These are phyloP conservation scores for Myotis myotis DNA, from an alignment of 2,797 vertebrate genomes.

Conservation along the genomic window DNA sequence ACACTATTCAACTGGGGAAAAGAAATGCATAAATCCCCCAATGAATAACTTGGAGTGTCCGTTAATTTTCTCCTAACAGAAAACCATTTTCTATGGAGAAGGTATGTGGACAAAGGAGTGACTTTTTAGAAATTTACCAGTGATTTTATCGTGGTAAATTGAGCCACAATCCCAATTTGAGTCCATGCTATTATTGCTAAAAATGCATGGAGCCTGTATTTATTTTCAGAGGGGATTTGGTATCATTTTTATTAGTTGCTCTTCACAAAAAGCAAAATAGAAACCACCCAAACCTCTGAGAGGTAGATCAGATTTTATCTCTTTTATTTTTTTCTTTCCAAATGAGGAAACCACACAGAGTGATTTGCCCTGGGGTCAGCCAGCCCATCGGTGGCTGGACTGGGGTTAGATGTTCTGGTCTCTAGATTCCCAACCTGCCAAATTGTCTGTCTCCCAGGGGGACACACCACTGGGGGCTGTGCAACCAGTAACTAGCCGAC, in stretches of 20 bases:
- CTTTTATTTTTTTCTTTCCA: not conserved
- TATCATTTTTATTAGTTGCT: conserved; percentile 78
- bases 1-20: not conserved
- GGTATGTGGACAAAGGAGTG: conserved; percentile 64
- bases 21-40: not conserved
- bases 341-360: conserved; percentile 62
- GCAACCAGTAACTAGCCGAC: not conserved
- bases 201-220: conserved; percentile 68
- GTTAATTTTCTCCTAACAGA: conserved; percentile 44
- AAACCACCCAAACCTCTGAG: conserved; percentile 66
- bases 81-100: conserved; percentile 63
- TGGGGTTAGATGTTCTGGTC: not conserved
- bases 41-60: not conserved
- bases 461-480: rapidly evolving
- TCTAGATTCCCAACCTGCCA: not conserved
- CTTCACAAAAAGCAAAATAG: conserved; percentile 75
- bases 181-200: conserved; percentile 58
- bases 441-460: not conserved
- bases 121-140: conserved; percentile 71
- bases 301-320: conserved; percentile 75
- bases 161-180: conserved; percentile 67
- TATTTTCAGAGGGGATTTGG: conserved; percentile 73
- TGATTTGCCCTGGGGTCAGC: conserved; percentile 67
- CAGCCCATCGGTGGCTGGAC: not conserved
- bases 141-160: conserved; percentile 75